phyloP scores from a whole-genome alignment of 2,888 invertebrate species.

The Rhorus exstirpatorius region DNA sequence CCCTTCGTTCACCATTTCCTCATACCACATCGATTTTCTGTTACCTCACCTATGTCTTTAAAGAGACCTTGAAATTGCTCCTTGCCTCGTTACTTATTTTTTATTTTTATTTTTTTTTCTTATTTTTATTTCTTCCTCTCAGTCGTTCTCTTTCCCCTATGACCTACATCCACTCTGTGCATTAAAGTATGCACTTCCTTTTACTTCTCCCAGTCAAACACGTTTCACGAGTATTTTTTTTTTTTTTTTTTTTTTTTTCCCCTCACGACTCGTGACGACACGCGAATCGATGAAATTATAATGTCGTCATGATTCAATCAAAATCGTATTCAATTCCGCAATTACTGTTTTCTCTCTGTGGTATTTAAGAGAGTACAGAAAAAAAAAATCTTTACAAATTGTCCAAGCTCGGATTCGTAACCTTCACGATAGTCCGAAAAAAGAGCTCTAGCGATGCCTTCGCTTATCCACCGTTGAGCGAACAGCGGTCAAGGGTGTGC shows the following conservation, averaged over 20 bases:
- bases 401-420: too few species aligned
- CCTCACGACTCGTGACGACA: not conserved
- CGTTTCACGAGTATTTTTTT: not conserved
- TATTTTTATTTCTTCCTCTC: too few species aligned
- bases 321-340: too few species aligned
- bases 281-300: too few species aligned
- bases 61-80: constrained; percentile 60
- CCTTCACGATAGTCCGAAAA: too few species aligned
- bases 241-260: not conserved
- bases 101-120: constrained; percentile 37
- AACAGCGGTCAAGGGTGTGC: too few species aligned
- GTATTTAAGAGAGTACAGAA: too few species aligned
- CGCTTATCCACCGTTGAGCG: too few species aligned
- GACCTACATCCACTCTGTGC: constrained; percentile 45
- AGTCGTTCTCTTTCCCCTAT: constrained; percentile 43
- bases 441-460: too few species aligned
- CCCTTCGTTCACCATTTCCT: constrained; percentile 57
- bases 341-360: too few species aligned
- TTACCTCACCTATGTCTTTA: constrained; percentile 57
- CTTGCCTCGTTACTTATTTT: not conserved
- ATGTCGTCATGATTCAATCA: not conserved
- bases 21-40: constrained; percentile 61
- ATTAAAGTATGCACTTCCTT: constrained; percentile 46
- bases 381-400: too few species aligned
- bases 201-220: constrained; percentile 17